Conservation (phyloP, 2,797 vertebrate genomes). For the Rhodeus uyekii region DNA sequence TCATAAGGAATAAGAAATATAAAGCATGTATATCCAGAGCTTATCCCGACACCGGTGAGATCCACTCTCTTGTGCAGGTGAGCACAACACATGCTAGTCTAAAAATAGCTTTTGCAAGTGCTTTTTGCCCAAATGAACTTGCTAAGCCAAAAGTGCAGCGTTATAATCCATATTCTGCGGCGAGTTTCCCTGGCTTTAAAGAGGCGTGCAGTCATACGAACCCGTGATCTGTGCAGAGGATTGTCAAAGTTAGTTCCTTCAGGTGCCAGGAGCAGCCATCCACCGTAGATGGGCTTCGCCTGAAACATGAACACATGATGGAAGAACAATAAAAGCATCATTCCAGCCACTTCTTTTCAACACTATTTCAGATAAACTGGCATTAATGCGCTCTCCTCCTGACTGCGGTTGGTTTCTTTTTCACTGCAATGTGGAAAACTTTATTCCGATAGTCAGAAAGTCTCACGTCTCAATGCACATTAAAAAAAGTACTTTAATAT, state of each 20-base stretch:
- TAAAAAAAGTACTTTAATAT: too few relatives aligned
- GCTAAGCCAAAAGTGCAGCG: not conserved
- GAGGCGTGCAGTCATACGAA: conserved; percentile 69
- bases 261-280: conserved; percentile 94
- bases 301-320: conserved; percentile 65
- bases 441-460: too few relatives aligned
- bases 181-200: not conserved
- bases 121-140: not conserved
- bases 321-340: not conserved
- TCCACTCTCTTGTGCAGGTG: not conserved
- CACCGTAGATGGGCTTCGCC: conserved; percentile 95
- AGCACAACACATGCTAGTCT: not conserved
- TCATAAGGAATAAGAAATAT: too few relatives aligned
- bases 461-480: too few relatives aligned
- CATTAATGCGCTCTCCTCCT: too few relatives aligned
- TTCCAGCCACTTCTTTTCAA: not conserved
- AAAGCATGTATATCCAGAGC: too few relatives aligned
- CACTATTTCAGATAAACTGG: not conserved
- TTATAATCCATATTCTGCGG: not conserved
- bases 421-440: not conserved
- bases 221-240: conserved; percentile 93
- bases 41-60: too few relatives aligned
- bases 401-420: not conserved
- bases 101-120: not conserved
- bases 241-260: conserved; percentile 98